phyloP scores from a whole-genome alignment of 2,113 vertebrate species.

The Proterorhinus semilunaris region DNA sequence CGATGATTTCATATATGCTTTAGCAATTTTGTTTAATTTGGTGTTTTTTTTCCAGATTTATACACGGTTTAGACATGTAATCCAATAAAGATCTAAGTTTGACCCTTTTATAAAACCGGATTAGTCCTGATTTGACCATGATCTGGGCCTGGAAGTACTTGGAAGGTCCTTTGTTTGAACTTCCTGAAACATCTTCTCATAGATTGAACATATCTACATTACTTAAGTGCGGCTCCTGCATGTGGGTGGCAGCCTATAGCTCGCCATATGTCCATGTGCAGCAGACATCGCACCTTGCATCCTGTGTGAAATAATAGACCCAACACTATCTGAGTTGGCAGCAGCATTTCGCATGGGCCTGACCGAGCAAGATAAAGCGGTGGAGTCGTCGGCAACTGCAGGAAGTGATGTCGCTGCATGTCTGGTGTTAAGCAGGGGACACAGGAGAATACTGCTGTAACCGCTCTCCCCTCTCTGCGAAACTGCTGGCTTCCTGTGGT shows the following conservation, averaged over 20 bases:
- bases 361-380: conserved; percentile 28
- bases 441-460: conserved; percentile 16
- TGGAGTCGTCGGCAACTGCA: conserved; percentile 44
- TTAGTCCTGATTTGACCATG: no score
- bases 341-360: conserved; percentile 20
- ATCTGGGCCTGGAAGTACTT: no score
- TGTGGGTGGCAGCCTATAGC: conserved; percentile 7
- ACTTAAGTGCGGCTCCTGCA: conserved; percentile 1
- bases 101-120: no score
- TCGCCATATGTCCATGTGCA: conserved; percentile 26
- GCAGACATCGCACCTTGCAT: conserved; percentile 16
- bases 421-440: conserved; percentile 9
- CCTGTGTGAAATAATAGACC: conserved; percentile 17
- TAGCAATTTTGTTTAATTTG: no score
- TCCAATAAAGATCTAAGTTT: no score
- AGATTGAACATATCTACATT: neutral
- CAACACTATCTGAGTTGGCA: conserved; percentile 8
- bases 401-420: conserved; percentile 57
- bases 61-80: no score
- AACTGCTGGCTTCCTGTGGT: conserved; percentile 62
- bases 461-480: conserved; percentile 21
- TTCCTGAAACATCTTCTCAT: neutral
- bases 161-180: no score
- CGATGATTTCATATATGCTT: no score
- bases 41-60: no score